Evolutionary conservation across 2,888 invertebrate species (phyloP).

Genomic region (Ormyrus pomaceus): DNA sequence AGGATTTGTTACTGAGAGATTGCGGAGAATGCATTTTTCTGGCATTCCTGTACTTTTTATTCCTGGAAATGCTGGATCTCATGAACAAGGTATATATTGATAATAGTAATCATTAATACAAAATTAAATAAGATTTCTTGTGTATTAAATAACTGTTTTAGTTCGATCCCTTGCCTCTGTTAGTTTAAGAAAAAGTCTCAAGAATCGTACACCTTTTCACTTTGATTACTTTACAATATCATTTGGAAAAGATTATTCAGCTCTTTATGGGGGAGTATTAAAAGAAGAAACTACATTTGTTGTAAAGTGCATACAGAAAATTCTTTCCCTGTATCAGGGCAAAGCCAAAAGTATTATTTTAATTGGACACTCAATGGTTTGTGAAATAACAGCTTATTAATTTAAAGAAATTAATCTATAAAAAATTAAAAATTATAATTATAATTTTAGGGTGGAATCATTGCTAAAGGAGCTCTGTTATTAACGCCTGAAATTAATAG

Average conservation of each 20-base stretch:
- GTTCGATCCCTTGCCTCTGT: constrained; percentile 95
- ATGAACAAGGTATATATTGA: constrained; percentile 76
- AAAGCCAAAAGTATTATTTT: constrained; percentile 82
- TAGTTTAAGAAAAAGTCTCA: constrained; percentile 88
- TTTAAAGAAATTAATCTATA: neutral
- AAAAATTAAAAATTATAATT: neutral
- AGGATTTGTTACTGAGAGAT: constrained; percentile 84
- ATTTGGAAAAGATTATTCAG: constrained; percentile 93
- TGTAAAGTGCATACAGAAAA: constrained; percentile 82
- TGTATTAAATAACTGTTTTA: constrained; percentile 68
- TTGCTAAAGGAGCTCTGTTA: constrained; percentile 84
- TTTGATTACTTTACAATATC: constrained; percentile 96
- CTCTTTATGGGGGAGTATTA: constrained; percentile 89
- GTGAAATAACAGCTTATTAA: constrained; percentile 15
- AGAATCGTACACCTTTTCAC: constrained; percentile 83
- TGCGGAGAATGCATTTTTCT: constrained; percentile 84
- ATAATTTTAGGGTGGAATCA: constrained; percentile 84
- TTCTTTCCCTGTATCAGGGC: constrained; percentile 85
- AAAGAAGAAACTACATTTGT: constrained; percentile 86
- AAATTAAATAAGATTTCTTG: neutral
- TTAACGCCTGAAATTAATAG: constrained; percentile 79
- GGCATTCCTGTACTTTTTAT: constrained; percentile 96
- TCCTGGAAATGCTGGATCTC: constrained; percentile 96
- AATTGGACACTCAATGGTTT: constrained; percentile 95
- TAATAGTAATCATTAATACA: no score